Percentiles rank a stretch among this genome's conserved stretches.
Evolutionary conservation across 2,888 invertebrate genomes (phyloP).

Genomic region (Didymodactylos carnosus): DNA sequence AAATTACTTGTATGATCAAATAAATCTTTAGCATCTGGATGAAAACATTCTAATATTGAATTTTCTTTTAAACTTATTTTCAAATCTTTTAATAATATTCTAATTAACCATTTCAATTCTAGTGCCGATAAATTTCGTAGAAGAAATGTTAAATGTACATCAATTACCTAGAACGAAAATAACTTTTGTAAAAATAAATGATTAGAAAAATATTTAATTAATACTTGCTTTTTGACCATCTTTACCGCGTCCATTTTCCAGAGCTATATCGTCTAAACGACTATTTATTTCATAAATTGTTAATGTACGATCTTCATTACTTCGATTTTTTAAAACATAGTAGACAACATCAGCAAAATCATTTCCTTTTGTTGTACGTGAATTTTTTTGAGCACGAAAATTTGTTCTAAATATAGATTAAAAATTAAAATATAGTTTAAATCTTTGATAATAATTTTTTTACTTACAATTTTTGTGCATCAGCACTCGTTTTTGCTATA

Average conservation of each 20-base stretch:
- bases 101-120: constrained; percentile 72
- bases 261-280: constrained; percentile 53
- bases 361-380: background rate
- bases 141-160: constrained; percentile 25
- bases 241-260: constrained; percentile 42
- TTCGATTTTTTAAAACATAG: constrained; percentile 44
- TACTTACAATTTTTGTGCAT: constrained; percentile 41
- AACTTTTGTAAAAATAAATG: too few relatives aligned
- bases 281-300: constrained; percentile 52
- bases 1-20: constrained; percentile 15
- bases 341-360: constrained; percentile 66
- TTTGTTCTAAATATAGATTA: background rate
- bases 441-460: constrained; percentile 36
- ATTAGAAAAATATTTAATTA: too few relatives aligned
- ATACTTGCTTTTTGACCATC: constrained; percentile 36
- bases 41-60: constrained; percentile 50
- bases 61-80: constrained; percentile 52
- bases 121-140: constrained; percentile 48
- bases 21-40: constrained; percentile 48
- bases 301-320: constrained; percentile 39
- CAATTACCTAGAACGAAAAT: background rate
- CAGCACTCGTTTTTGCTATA: constrained; percentile 46
- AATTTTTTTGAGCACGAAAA: background rate
- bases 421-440: constrained; percentile 3
- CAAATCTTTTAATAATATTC: constrained; percentile 65